A percentile compares a stretch with the other conserved stretches of the same genome.
These are phyloP conservation scores for Tiliacea citrago DNA, from an alignment of 2,888 invertebrate genomes.

Conservation along the genomic window DNA sequence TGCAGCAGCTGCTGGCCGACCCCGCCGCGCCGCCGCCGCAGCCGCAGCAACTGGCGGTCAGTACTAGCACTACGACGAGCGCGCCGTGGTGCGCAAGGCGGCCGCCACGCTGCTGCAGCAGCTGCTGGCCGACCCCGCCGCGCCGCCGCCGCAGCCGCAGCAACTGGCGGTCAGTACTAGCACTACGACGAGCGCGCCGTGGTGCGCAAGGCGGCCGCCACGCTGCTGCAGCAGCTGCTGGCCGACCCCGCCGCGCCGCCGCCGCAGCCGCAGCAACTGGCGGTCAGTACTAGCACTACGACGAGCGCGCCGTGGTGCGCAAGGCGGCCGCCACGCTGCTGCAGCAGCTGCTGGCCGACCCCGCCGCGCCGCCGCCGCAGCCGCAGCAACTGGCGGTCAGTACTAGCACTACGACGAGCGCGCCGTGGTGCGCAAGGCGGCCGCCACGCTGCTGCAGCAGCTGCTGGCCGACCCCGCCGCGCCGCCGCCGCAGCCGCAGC, in stretches of 20 bases:
- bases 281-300: conserved; percentile 60
- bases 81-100: conserved; percentile 78
- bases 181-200: conserved; percentile 50
- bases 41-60: conserved; percentile 71
- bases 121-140: conserved; percentile 66
- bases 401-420: conserved; percentile 16
- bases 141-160: conserved; percentile 47
- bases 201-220: conserved; percentile 82
- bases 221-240: conserved; percentile 78
- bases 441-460: conserved; percentile 78
- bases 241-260: conserved; percentile 49
- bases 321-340: conserved; percentile 80
- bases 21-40: conserved; percentile 48
- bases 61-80: conserved; percentile 12
- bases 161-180: conserved; percentile 70
- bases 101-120: conserved; percentile 80
- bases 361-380: conserved; percentile 44
- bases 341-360: conserved; percentile 73
- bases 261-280: conserved; percentile 66
- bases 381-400: conserved; percentile 71
- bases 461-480: conserved; percentile 66
- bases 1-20: conserved; percentile 75
- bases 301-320: conserved; percentile 73
- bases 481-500: conserved; percentile 55
- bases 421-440: conserved; percentile 80